phyloP scores from a whole-genome alignment of 2,113 vertebrate species.

The Lepidiolamprologus cunningtoni region DNA sequence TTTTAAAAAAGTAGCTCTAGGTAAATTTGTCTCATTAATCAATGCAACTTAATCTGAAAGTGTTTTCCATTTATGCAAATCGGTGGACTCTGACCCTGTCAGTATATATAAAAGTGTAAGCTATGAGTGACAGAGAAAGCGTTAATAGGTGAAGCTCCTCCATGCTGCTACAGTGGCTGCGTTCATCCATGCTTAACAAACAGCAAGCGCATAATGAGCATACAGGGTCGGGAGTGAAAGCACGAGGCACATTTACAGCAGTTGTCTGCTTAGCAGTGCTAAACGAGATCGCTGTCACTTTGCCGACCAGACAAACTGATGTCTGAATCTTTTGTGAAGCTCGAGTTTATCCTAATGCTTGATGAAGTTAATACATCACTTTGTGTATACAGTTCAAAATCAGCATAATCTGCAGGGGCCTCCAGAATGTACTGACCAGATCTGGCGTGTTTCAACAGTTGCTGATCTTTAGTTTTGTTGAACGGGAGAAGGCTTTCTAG shows the following conservation, averaged over 20 bases:
- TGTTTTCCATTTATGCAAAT: conserved; percentile 24
- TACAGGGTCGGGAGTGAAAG: not conserved
- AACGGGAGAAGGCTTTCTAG: not conserved
- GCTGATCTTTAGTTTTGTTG: not conserved
- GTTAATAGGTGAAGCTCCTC: conserved; percentile 15
- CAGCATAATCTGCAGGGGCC: not conserved
- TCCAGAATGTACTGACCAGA: not conserved
- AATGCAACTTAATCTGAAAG: not conserved
- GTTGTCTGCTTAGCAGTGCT: not conserved
- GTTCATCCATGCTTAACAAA: conserved; percentile 29
- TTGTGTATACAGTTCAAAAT: not conserved
- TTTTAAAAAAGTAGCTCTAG: not conserved
- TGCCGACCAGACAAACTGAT: not conserved
- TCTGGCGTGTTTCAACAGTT: not conserved
- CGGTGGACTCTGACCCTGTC: not conserved
- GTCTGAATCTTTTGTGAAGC: not conserved
- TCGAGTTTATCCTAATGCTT: not conserved
- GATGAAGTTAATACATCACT: not conserved
- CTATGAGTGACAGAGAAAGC: not conserved
- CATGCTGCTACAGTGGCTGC: not conserved
- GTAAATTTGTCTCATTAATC: not conserved
- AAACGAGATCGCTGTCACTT: not conserved
- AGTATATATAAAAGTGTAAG: not conserved
- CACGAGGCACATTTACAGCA: not conserved
- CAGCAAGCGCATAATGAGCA: not conserved